Base-by-base conservation (phyloP, 2,888 invertebrate species). In the Neocrepidodera transversa region DNA sequence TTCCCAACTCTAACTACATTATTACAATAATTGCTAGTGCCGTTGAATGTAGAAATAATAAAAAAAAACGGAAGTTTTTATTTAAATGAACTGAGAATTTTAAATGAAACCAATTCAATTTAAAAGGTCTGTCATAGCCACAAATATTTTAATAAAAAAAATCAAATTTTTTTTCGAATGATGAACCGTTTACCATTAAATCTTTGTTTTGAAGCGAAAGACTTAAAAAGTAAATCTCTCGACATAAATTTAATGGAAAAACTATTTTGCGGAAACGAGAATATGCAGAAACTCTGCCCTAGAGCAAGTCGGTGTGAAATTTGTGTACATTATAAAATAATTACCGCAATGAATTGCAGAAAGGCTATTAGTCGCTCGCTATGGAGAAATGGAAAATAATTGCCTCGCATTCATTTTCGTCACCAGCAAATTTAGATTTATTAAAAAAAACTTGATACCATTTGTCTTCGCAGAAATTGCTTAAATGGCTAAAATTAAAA, bases 371-470 rank as follows among this genome's bases (percentile, higher is more conserved):
- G 45, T 42, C 36, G 14, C 32, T 35, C 14, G 26, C 35, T 35
- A 36, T 47, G 45, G 23, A 26, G 45, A 54, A 54, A 45, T 54
- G 54, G 45, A 36, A 45, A 54, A 47, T 54, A 54, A 54, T 54
- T 45, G n/a, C 54, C 36, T 11, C 30, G 36, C 54, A 54, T 54
- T 54, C 45, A 17, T 54, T 36, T 54, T 54, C 45, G 45, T 54
- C 54, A 36, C 23, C 11, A 47, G 45, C 13, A 47, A 47, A 45
- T 45, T 54, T 36, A 36, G 16, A 35, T 40, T 40, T 36, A 20
- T n/a, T 11, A 17, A 51, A 51, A 51, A 30, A 50, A 51, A 35
- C 6, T 43, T 23, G 45, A 42, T 42, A 10, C n/a, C 30, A 20
- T 52, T 52, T 52, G 42, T 42, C 11, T 42, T 17, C 30, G 28